phyloP scores from a whole-genome alignment of 2,888 invertebrate genomes.

The Tolmerus cingulatus region DNA sequence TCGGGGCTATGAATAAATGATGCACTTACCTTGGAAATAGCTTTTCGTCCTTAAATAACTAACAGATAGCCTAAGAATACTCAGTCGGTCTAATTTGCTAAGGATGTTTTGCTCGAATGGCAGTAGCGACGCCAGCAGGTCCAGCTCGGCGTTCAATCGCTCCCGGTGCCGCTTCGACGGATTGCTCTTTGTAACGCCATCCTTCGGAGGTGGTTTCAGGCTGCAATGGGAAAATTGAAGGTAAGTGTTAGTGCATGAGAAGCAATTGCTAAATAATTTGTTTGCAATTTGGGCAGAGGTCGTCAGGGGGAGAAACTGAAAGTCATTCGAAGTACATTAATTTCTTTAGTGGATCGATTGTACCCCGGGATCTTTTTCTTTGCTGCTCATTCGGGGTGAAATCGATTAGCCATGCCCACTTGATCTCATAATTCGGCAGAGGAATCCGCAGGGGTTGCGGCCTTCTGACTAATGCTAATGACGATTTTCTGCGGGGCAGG shows the following conservation, averaged over 20 bases:
- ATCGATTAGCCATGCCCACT: slow-evolving; percentile 62
- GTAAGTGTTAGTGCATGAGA: background rate
- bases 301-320: background rate
- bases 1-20: background rate
- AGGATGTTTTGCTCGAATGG: slow-evolving; percentile 98
- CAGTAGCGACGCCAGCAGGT: slow-evolving; percentile 91
- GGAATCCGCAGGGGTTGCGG: slow-evolving; percentile 25
- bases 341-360: slow-evolving; percentile 44
- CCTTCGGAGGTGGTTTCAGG: slow-evolving; percentile 93
- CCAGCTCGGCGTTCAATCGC: slow-evolving; percentile 96
- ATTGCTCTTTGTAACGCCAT: slow-evolving; percentile 95
- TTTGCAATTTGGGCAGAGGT: background rate
- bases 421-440: slow-evolving; percentile 58
- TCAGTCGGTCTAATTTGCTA: slow-evolving; percentile 96
- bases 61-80: slow-evolving; percentile 96
- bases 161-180: slow-evolving; percentile 98
- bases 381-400: slow-evolving; percentile 50
- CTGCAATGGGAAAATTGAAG: slow-evolving; percentile 64
- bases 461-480: slow-evolving; percentile 29
- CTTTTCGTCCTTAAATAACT: slow-evolving; percentile 98
- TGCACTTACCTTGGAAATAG: slow-evolving; percentile 95
- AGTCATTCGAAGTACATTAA: slow-evolving; percentile 48
- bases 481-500: background rate
- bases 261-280: background rate
- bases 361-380: background rate